Evolutionary conservation across 2,888 invertebrate genomes (phyloP), one percentile per base, ranked within the genome.

Genomic region (Deilephila porcellus): DNA sequence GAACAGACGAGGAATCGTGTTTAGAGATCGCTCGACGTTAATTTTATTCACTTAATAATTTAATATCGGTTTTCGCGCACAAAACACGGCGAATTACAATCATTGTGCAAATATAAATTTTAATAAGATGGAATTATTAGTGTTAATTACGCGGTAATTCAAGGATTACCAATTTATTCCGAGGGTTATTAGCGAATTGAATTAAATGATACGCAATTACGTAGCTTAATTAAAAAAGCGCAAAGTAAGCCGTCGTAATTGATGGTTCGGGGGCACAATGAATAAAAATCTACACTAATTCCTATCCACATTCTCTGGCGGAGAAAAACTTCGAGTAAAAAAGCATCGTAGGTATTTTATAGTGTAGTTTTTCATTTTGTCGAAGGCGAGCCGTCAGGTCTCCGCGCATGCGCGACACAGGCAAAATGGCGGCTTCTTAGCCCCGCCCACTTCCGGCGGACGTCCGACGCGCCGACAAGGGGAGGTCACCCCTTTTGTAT

Each of bases 391-490:
- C 80, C 78, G 83, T 74, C 78, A 82, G 77, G 64, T 52, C 76
- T 79, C 76, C 78, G 85, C 88, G 90, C 87, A 88, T 86, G 91
- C 88, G 87, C 83, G 81, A 75, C 73, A 77, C 76, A 72, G 77
- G 79, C 90, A 92, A 92, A 80, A 92, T 92, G 92, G 92, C 92
- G 89, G 84, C 89, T 74, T 75, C 71, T 59, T 74, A 72, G 86
- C 86, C 75, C 91, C 93, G 89, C 93, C 93, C 83, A 85, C 88
- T 90, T 93, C 93, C 93, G 92, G 86, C 93, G 93, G 93, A 93
- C 83, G 86, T 93, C 90, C 91, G 88, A 81, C 78, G 76, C 75
- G 59, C 53, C 29, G 60, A 74, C 75, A 67, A 67, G 53, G 72
- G 72, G 72, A 67, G 72, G 72, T 60, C 20, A 63, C 77, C 71